These are phyloP conservation scores for Ichneumon xanthorius DNA, from an alignment of 2,888 invertebrate species.

Conservation along the genomic window DNA sequence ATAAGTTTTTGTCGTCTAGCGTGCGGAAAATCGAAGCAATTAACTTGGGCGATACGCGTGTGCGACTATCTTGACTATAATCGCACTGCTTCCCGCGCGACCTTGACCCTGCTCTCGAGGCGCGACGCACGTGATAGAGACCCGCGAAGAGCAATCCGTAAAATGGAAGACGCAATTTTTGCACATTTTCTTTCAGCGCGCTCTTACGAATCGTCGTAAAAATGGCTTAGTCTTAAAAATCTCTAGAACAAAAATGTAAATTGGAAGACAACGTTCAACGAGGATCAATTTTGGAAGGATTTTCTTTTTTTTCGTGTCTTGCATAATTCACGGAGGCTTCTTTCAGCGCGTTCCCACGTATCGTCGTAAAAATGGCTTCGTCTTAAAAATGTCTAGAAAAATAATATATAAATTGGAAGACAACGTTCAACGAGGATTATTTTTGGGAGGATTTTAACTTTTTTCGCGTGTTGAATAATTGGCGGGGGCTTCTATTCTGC, in stretches of 20 bases:
- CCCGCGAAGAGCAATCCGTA: slow-evolving; percentile 11
- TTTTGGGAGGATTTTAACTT: no score
- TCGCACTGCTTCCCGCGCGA: slow-evolving; percentile 2
- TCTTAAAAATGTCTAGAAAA: not conserved
- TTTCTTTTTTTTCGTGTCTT: no score
- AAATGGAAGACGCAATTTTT: not conserved
- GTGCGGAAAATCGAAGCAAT: not conserved
- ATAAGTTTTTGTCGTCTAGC: not conserved
- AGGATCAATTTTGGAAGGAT: no score
- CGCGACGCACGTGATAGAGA: not conserved
- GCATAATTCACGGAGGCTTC: not conserved
- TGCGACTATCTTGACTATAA: slow-evolving; percentile 17
- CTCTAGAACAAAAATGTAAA: no score
- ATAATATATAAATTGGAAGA: no score
- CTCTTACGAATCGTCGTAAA: not conserved
- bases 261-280: no score
- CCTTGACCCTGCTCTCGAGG: slow-evolving; percentile 32
- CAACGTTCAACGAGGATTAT: no score
- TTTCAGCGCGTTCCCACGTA: not conserved
- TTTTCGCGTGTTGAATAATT: no score
- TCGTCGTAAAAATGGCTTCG: not conserved
- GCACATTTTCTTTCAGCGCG: not conserved
- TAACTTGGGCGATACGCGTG: not conserved
- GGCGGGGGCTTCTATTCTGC: not conserved
- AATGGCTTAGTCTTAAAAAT: not conserved